Evolutionary conservation across 2,113 vertebrate species (phyloP).

Genomic region (Sisor rabdophorus): DNA sequence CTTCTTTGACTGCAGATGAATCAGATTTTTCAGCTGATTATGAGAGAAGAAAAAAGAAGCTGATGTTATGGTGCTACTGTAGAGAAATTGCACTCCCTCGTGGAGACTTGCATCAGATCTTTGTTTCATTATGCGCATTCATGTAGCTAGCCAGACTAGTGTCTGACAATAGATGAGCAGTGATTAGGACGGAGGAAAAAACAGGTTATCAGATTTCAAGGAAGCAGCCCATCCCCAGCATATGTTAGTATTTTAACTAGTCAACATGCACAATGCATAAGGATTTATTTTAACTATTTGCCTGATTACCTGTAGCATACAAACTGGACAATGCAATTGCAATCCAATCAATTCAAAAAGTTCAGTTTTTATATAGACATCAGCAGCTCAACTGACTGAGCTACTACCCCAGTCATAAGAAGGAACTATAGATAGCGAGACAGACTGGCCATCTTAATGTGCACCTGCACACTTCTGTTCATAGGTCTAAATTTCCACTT

Average conservation of each 20-base stretch:
- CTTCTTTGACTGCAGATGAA: slow-evolving; percentile 28
- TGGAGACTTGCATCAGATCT: slow-evolving; percentile 35
- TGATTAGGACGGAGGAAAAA: slow-evolving; percentile 2
- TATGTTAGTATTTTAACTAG: neutral
- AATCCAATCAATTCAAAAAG: neutral
- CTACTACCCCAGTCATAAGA: slow-evolving; percentile 10
- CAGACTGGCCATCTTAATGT: slow-evolving; percentile 16
- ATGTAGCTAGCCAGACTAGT: slow-evolving; percentile 22
- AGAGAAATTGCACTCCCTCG: slow-evolving; percentile 25
- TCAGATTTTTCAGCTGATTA: slow-evolving; percentile 20
- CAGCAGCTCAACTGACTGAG: neutral
- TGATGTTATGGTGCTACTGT: neutral
- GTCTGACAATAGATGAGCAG: slow-evolving; percentile 30
- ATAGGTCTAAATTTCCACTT: slow-evolving; percentile 13
- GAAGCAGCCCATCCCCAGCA: slow-evolving; percentile 3
- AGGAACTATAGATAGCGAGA: neutral
- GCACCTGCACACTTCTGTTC: slow-evolving; percentile 27
- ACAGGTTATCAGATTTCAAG: slow-evolving; percentile 21
- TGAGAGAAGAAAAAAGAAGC: slow-evolving; percentile 13
- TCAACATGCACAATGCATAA: neutral
- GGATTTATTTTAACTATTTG: neutral
- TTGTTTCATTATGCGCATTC: slow-evolving; percentile 35
- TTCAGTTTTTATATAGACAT: no score
- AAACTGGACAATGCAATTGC: neutral
- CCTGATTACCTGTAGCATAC: neutral